A percentile compares a stretch with the other conserved stretches of the same genome.
phyloP scores from a whole-genome alignment of 2,888 invertebrate genomes.

The Megastigmus dorsalis region DNA sequence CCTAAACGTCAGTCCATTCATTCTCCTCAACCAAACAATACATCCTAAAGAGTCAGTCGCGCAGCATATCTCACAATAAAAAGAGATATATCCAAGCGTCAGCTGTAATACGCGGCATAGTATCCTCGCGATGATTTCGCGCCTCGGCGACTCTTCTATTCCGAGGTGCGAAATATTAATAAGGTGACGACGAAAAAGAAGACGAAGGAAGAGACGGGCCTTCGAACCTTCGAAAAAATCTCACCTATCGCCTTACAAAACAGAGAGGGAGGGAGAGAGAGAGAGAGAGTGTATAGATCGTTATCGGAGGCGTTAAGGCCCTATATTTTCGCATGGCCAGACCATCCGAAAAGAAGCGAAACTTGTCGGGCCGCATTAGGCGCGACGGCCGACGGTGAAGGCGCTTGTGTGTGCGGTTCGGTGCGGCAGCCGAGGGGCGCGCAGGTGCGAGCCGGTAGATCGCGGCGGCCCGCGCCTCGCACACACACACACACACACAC shows the following conservation, averaged over 20 bases:
- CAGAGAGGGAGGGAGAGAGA: not conserved
- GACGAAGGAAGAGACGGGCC: not conserved
- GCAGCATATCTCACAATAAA: no score
- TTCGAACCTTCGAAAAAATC: no score
- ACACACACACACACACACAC: no score
- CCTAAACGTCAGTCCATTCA: no score
- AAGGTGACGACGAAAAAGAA: not conserved
- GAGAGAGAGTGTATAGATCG: not conserved
- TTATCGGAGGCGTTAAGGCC: not conserved
- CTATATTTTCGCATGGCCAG: not conserved
- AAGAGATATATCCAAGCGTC: no score
- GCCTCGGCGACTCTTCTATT: slow-evolving; percentile 14
- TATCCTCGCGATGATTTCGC: slow-evolving; percentile 10
- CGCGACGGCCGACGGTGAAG: slow-evolving; percentile 54
- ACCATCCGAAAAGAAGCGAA: not conserved
- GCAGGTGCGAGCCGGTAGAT: slow-evolving; percentile 30
- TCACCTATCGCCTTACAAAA: no score
- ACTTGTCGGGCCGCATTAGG: slow-evolving; percentile 43
- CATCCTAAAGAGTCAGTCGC: no score
- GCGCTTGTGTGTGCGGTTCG: not conserved
- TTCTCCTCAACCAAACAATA: no score
- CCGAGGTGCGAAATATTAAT: slow-evolving; percentile 48
- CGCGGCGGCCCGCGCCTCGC: not conserved
- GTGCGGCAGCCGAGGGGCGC: slow-evolving; percentile 16
- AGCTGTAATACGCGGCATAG: not conserved